Conservation (phyloP, 2,888 invertebrate genomes). For the Cartodere bifasciata region DNA sequence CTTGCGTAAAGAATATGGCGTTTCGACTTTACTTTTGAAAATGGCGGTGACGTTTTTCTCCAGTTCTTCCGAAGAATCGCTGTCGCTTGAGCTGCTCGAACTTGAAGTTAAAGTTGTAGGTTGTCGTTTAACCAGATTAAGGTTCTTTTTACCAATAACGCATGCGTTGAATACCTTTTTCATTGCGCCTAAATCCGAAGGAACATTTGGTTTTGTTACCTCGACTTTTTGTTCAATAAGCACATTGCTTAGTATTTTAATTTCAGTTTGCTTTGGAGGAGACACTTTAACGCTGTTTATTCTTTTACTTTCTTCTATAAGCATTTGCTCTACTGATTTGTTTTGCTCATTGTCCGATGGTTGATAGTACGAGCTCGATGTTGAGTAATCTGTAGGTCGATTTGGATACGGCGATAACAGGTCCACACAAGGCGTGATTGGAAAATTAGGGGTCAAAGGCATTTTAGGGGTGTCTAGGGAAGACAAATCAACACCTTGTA, state of each 20-base stretch:
- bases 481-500: conserved; percentile 24
- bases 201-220: too few species aligned
- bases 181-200: not conserved
- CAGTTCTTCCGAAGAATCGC: conserved; percentile 1
- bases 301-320: conserved; percentile 26
- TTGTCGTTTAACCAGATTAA: conserved; percentile 22
- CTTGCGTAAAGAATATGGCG: conserved; percentile 2
- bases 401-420: conserved; percentile 14
- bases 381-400: conserved; percentile 32
- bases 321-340: conserved; percentile 20
- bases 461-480: conserved; percentile 28
- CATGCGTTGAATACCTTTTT: conserved; percentile 19
- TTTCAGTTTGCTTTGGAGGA: too few species aligned
- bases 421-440: conserved; percentile 22
- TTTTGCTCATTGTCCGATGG: conserved; percentile 32
- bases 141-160: conserved; percentile 28
- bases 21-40: conserved; percentile 7
- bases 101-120: conserved; percentile 10
- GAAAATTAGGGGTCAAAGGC: conserved; percentile 29
- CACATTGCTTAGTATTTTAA: too few species aligned
- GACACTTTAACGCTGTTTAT: too few species aligned
- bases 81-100: conserved; percentile 9
- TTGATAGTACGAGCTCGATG: conserved; percentile 32
- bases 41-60: conserved; percentile 3
- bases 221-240: too few species aligned